Conservation (phyloP, 2,113 vertebrate genomes). For the Chauna torquata region DNA sequence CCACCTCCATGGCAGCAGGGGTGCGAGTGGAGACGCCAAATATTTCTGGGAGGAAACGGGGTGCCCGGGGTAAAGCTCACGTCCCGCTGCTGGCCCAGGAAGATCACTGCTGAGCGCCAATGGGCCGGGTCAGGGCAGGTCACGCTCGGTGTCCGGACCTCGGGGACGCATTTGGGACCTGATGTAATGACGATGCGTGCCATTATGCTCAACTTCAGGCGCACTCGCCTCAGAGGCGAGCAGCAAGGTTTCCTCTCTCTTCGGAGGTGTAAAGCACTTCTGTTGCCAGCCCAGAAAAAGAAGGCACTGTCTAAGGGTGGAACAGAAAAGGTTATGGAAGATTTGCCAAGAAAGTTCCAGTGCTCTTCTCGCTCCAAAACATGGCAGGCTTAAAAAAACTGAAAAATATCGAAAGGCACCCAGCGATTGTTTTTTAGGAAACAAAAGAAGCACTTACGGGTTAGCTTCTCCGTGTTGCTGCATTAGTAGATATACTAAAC, state of each 20-base stretch:
- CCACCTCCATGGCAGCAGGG: fast-evolving
- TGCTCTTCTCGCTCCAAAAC: neutral
- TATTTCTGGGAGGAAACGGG: neutral
- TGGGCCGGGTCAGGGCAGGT: neutral
- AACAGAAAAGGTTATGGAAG: constrained; percentile 43
- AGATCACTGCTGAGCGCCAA: fast-evolving
- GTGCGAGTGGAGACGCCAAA: fast-evolving
- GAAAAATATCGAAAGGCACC: neutral
- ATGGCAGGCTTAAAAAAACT: neutral
- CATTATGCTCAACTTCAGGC: neutral
- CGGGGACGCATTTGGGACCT: neutral
- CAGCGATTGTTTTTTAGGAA: constrained; percentile 47
- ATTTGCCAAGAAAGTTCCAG: constrained; percentile 50
- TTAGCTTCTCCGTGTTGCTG: constrained; percentile 25
- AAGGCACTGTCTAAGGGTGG: constrained; percentile 23
- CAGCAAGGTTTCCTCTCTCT: neutral
- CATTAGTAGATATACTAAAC: neutral
- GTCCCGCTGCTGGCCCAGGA: neutral
- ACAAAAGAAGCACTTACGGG: constrained; percentile 46
- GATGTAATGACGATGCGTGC: neutral
- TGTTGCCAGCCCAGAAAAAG: constrained; percentile 27
- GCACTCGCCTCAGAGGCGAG: neutral
- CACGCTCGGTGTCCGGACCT: neutral
- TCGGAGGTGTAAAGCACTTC: constrained; percentile 19
- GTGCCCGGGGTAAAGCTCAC: neutral